These are phyloP conservation scores for Nylanderia fulva DNA, from an alignment of 1,140 invertebrate species.

Conservation along the genomic window DNA sequence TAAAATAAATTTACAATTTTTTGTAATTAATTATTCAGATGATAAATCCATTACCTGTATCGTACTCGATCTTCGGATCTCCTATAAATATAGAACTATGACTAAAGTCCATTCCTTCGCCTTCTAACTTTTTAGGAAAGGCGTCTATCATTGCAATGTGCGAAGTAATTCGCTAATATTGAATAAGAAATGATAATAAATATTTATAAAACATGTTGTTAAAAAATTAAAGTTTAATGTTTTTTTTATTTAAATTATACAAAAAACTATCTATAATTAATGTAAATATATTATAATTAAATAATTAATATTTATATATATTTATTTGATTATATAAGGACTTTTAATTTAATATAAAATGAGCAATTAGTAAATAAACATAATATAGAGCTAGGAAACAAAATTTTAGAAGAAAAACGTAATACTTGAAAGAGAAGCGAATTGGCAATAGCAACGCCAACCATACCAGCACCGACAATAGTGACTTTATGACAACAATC, in stretches of 20 bases:
- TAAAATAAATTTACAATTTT: not conserved
- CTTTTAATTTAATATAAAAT: constrained; percentile 52
- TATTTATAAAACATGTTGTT: not conserved
- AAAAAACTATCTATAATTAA: not conserved
- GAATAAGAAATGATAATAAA: not conserved
- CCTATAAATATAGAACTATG: constrained; percentile 87
- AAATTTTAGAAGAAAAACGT: not conserved
- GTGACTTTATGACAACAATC: constrained; percentile 86
- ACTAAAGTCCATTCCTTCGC: constrained; percentile 87
- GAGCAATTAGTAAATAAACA: not conserved
- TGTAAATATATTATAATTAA: not conserved
- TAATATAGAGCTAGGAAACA: not conserved
- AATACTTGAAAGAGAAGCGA: constrained; percentile 87
- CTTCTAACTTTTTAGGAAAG: constrained; percentile 87
- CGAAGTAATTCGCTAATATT: constrained; percentile 84
- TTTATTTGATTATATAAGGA: constrained; percentile 14
- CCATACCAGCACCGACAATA: constrained; percentile 88
- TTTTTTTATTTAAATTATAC: not conserved
- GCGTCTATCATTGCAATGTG: constrained; percentile 88
- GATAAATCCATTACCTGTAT: constrained; percentile 82
- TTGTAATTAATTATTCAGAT: not conserved
- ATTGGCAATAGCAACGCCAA: constrained; percentile 88
- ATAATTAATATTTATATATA: not conserved
- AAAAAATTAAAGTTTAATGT: constrained; percentile 1
- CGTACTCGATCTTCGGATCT: constrained; percentile 85